A percentile compares a stretch with the other conserved stretches of the same genome.
Evolutionary conservation across 2,113 vertebrate genomes (phyloP).

Genomic region (Pteropus alecto): DNA sequence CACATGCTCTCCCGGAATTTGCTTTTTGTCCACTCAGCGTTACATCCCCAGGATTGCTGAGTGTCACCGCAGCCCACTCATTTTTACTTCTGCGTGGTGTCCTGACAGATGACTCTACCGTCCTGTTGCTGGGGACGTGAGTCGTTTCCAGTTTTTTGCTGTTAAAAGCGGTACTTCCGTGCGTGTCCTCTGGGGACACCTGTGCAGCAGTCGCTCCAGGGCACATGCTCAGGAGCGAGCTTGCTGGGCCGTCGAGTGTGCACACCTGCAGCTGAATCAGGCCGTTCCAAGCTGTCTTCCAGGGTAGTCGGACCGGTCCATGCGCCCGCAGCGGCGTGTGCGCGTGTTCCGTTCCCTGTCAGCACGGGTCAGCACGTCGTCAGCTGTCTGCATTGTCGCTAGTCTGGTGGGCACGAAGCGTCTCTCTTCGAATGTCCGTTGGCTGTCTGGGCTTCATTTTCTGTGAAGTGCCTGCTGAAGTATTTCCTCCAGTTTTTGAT

Average conservation of each 20-base stretch:
- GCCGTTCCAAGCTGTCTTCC: not conserved
- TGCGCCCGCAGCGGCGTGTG: rapidly evolving
- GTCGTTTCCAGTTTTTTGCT: not conserved
- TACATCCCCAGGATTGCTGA: not conserved
- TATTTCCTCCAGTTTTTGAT: not conserved
- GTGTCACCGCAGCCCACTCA: rapidly evolving
- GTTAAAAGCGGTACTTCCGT: not conserved
- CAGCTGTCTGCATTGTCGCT: not conserved
- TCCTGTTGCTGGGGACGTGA: not conserved
- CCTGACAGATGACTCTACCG: rapidly evolving
- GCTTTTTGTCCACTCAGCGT: rapidly evolving
- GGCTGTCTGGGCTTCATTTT: not conserved
- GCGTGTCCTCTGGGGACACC: not conserved
- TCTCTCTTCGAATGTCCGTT: not conserved
- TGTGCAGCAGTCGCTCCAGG: rapidly evolving
- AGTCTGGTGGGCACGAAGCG: not conserved
- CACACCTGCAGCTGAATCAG: rapidly evolving
- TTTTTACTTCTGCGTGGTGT: rapidly evolving
- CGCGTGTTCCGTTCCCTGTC: not conserved
- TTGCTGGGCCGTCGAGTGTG: rapidly evolving
- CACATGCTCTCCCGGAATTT: not conserved
- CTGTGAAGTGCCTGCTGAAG: not conserved
- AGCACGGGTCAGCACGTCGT: rapidly evolving
- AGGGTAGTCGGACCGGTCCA: not conserved
- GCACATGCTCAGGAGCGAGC: rapidly evolving